Conservation (phyloP, 2,888 invertebrate genomes). For the Calameuta filiformis region DNA sequence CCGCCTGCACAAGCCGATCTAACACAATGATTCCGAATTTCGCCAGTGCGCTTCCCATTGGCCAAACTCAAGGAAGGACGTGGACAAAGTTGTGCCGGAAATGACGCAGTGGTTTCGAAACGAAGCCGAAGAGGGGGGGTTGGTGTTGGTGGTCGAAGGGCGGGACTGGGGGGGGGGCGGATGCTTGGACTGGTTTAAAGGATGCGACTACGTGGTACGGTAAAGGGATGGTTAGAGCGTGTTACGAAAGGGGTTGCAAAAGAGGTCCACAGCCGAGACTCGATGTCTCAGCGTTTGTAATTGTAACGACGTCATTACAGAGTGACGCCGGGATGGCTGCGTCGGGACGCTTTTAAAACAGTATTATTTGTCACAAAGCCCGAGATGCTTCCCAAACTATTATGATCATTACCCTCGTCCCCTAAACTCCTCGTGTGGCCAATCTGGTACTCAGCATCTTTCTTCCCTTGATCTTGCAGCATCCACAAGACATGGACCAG, state of each 20-base stretch:
- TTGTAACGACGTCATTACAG: conserved; percentile 48
- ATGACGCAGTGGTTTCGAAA: conserved; percentile 35
- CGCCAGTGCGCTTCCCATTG: background rate
- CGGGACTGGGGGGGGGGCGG: background rate
- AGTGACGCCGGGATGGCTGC: conserved; percentile 20
- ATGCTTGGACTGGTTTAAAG: background rate
- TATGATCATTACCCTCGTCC: background rate
- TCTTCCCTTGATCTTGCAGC: too few species aligned
- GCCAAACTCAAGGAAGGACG: background rate
- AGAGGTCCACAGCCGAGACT: conserved; percentile 28
- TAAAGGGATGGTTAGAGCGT: background rate
- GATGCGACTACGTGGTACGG: background rate
- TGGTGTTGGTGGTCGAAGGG: conserved; percentile 4
- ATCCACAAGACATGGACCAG: too few species aligned
- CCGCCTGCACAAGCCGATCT: background rate
- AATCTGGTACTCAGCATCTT: too few species aligned
- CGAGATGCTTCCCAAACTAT: background rate
- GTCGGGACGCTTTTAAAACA: conserved; percentile 23
- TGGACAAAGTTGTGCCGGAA: conserved; percentile 36
- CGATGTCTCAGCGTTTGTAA: conserved; percentile 41
- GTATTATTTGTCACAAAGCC: conserved; percentile 40
- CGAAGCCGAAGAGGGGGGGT: conserved; percentile 30
- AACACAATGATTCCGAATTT: background rate
- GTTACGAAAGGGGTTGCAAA: conserved; percentile 20
- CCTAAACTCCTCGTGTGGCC: too few species aligned